Evolutionary conservation across 2,113 vertebrate genomes (phyloP).

Genomic region (Phocoena sinus): DNA sequence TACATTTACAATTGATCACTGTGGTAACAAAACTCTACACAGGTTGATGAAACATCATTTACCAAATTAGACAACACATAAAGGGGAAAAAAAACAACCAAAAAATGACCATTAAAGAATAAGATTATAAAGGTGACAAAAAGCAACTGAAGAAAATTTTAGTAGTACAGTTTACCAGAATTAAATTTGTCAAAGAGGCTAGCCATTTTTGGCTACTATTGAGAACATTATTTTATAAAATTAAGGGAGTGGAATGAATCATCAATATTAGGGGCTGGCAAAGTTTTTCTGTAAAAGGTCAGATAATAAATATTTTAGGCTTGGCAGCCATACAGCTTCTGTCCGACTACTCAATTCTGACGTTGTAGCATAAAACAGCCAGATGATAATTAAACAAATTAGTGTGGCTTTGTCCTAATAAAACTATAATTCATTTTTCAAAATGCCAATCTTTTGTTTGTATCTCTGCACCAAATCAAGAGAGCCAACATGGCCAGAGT

Average conservation of each 20-base stretch:
- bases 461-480: background rate
- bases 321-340: background rate
- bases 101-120: slow-evolving; percentile 38
- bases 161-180: slow-evolving; percentile 50
- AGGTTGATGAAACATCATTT: slow-evolving; percentile 70
- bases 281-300: background rate
- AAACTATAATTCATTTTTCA: slow-evolving; percentile 6
- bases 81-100: slow-evolving; percentile 51
- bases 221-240: slow-evolving; percentile 63
- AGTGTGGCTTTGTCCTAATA: background rate
- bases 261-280: slow-evolving; percentile 45
- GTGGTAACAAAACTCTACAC: slow-evolving; percentile 76
- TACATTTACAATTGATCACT: slow-evolving; percentile 56
- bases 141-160: slow-evolving; percentile 60
- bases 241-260: slow-evolving; percentile 4
- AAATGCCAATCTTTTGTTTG: background rate
- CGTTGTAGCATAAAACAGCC: background rate
- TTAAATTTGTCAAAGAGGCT: slow-evolving; percentile 71
- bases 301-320: background rate
- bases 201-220: slow-evolving; percentile 72
- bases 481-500: background rate
- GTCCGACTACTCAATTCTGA: background rate
- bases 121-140: slow-evolving; percentile 61
- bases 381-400: background rate
- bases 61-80: slow-evolving; percentile 53